These are phyloP conservation scores for Leucania comma DNA, from an alignment of 2,888 invertebrate species.

Conservation along the genomic window DNA sequence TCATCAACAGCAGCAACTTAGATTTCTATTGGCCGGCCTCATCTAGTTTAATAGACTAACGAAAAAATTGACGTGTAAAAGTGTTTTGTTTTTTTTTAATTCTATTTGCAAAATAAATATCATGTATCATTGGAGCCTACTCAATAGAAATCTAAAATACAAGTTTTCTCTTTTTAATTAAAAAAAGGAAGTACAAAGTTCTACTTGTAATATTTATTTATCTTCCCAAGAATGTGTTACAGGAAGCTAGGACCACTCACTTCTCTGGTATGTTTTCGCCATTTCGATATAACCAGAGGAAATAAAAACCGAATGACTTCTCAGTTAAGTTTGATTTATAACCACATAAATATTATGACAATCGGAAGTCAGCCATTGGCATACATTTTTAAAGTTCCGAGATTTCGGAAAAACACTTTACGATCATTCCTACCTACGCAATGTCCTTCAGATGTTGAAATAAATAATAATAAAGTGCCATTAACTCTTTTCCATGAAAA, in stretches of 20 bases:
- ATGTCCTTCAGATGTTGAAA: slow-evolving; percentile 45
- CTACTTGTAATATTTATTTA: not conserved
- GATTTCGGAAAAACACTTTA: slow-evolving; percentile 39
- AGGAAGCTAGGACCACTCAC: slow-evolving; percentile 31
- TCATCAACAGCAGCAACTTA: too few species aligned
- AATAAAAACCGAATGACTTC: slow-evolving; percentile 39
- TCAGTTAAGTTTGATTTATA: slow-evolving; percentile 33
- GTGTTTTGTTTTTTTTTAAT: too few species aligned
- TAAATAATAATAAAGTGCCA: slow-evolving; percentile 48
- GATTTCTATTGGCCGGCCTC: too few species aligned
- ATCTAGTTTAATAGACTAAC: too few species aligned
- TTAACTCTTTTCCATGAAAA: slow-evolving; percentile 53
- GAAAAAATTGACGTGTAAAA: too few species aligned
- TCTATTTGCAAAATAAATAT: too few species aligned
- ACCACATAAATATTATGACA: slow-evolving; percentile 35
- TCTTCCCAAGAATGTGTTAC: slow-evolving; percentile 3
- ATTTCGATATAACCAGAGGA: slow-evolving; percentile 26
- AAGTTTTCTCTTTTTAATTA: not conserved
- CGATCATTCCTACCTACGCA: slow-evolving; percentile 12
- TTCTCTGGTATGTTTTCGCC: slow-evolving; percentile 26
- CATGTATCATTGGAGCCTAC: too few species aligned
- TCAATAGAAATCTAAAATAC: not conserved
- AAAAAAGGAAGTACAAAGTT: not conserved
- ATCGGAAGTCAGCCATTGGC: slow-evolving; percentile 35
- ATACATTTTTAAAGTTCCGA: slow-evolving; percentile 19